Conservation (phyloP, 2,797 vertebrate genomes). For the Propithecus deckenii region DNA sequence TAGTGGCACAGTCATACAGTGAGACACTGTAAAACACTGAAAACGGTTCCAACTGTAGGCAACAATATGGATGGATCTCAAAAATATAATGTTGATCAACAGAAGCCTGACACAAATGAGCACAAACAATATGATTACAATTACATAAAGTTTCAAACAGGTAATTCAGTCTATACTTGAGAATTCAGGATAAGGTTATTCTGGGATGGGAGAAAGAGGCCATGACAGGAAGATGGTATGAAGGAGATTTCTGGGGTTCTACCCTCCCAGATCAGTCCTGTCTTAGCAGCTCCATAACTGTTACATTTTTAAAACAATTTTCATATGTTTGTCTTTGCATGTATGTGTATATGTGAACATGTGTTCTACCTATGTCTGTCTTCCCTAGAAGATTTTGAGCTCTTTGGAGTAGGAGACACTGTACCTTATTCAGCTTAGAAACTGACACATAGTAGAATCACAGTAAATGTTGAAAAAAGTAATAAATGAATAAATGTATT, state of each 20-base stretch:
- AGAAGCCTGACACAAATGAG: background rate
- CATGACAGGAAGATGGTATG: background rate
- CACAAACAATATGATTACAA: background rate
- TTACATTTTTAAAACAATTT: background rate
- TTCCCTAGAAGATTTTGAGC: background rate
- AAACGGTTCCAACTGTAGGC: background rate
- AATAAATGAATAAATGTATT: background rate
- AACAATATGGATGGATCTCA: background rate
- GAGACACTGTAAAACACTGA: background rate
- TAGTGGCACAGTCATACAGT: background rate
- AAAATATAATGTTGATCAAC: background rate
- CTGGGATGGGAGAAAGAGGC: background rate
- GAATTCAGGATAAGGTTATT: background rate
- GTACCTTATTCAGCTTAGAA: background rate
- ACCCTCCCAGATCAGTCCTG: rapidly evolving
- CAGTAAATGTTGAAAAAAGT: background rate
- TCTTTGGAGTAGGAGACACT: background rate
- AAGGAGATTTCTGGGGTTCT: background rate
- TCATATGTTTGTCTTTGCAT: background rate
- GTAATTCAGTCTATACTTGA: background rate
- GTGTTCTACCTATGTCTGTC: background rate
- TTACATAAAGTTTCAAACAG: background rate
- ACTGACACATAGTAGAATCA: background rate
- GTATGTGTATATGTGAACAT: background rate
- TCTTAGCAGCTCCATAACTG: background rate